Base-by-base conservation (phyloP, 2,113 vertebrate genomes). In the Acrocephalus arundinaceus region DNA sequence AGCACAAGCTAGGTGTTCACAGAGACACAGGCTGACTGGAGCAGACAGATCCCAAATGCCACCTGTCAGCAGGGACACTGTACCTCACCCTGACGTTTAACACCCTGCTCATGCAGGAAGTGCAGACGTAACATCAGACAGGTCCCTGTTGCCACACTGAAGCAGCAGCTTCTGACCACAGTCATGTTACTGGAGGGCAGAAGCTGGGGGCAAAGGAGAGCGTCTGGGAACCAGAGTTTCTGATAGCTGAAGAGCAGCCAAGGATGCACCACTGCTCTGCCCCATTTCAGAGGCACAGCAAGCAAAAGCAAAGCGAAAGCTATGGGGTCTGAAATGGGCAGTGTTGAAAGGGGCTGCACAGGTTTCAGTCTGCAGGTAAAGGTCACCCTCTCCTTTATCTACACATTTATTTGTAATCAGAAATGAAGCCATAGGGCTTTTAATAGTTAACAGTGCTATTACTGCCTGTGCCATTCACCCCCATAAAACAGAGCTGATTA, bases 291-390 rank as follows among this genome's bases (percentile, higher is more conserved):
- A 35, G 66, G 63, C 63, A 76, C 20, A 62, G 72, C 31, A 23
- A 89, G 62, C 1, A 0, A 23, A 35, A 6, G 17, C 58, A 28
- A 23, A 89, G 62, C 1, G 0, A 23, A 35, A 6, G 17, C 58
- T 57, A 21, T 0, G 0, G 46, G 39, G 24, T 39, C 55, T 13
- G 1, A 58, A 73, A 61, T 0, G 1, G 45, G 28, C 24, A 83
- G n/a, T 5, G 5, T 3, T 6, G 5, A 88, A 73, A 61, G 0
- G 0, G 33, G 18, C 59, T 55, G 37, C 37, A 27, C 9, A 84
- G 68, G n/a, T 37, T 74, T 61, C 68, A 59, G 33, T 15, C 31
- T 41, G 57, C 85, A 96, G 57, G 61, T 41, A 62, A 79, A 91
- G 33, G 43, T 31, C 15, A 7, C 46, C 15, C 4, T 63, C 14